A percentile compares a stretch with the other conserved stretches of the same genome.
Evolutionary conservation across 2,797 vertebrate species (phyloP).

Genomic region (Urocyon cinereoargenteus): DNA sequence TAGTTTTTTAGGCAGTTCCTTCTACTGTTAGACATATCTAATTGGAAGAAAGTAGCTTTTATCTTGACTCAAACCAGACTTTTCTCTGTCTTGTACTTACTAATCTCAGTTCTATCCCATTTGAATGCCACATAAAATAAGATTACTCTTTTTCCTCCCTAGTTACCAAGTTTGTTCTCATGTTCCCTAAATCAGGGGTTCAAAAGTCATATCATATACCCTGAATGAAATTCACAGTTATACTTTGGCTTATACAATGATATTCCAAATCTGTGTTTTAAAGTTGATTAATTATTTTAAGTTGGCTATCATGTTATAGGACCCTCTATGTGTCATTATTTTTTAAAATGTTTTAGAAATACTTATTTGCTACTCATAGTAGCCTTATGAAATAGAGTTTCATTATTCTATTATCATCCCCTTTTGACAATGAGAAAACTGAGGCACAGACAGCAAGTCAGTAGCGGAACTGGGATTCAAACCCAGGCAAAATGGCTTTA

Average conservation of each 20-base stretch:
- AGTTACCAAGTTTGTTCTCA: neutral
- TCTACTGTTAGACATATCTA: neutral
- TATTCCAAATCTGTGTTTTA: neutral
- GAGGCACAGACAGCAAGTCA: neutral
- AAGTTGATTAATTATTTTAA: neutral
- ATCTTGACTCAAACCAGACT: neutral
- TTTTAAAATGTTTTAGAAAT: neutral
- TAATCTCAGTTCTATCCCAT: neutral
- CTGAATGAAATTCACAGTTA: neutral
- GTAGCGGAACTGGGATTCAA: neutral
- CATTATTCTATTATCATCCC: neutral
- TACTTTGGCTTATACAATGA: neutral
- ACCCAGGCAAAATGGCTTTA: neutral
- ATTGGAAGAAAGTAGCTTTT: neutral
- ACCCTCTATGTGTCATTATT: neutral
- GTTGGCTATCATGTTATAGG: neutral
- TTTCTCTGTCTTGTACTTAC: neutral
- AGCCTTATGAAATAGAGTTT: neutral
- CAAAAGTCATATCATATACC: neutral
- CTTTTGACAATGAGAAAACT: neutral
- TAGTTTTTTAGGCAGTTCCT: neutral
- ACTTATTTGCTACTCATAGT: neutral
- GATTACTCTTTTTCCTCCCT: neutral
- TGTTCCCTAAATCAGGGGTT: neutral
- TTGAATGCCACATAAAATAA: neutral